Evolutionary conservation across 2,113 vertebrate genomes (phyloP).

Genomic region (Oncorhynchus mykiss): DNA sequence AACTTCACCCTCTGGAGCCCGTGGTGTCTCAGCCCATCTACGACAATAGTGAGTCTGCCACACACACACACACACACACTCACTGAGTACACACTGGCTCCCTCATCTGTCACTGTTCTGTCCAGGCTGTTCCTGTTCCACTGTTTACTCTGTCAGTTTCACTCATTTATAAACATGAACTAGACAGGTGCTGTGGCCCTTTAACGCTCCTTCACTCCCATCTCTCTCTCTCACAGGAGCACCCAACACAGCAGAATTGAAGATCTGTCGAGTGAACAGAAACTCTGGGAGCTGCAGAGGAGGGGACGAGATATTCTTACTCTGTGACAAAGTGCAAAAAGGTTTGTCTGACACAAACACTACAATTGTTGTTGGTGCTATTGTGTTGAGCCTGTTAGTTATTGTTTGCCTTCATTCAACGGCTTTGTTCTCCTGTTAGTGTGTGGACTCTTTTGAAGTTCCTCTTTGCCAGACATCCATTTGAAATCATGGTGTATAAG

Average conservation of each 20-base stretch:
- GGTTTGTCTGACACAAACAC: conserved; percentile 60
- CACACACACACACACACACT: background rate
- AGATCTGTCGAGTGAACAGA: conserved; percentile 89
- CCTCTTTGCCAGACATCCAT: background rate
- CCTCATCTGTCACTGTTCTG: background rate
- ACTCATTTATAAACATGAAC: background rate
- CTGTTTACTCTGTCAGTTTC: conserved; percentile 12
- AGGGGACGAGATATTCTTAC: conserved; percentile 89
- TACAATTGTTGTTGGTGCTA: background rate
- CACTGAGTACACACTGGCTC: background rate
- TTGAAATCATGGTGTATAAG: background rate
- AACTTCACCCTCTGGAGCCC: conserved; percentile 70
- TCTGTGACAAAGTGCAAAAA: conserved; percentile 95
- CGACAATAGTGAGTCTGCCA: conserved; percentile 84
- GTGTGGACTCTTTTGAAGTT: background rate
- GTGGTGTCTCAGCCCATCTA: conserved; percentile 90
- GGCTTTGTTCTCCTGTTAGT: background rate
- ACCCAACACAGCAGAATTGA: conserved; percentile 89
- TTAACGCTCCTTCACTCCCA: too few species aligned
- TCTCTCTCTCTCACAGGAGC: conserved; percentile 71
- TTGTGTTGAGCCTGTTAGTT: background rate
- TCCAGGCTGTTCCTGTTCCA: conserved; percentile 32
- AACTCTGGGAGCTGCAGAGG: conserved; percentile 87
- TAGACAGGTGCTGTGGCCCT: background rate
- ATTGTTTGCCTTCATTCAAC: background rate